These are phyloP conservation scores for Physocephala rufipes DNA, from an alignment of 2,888 invertebrate species.

Conservation along the genomic window DNA sequence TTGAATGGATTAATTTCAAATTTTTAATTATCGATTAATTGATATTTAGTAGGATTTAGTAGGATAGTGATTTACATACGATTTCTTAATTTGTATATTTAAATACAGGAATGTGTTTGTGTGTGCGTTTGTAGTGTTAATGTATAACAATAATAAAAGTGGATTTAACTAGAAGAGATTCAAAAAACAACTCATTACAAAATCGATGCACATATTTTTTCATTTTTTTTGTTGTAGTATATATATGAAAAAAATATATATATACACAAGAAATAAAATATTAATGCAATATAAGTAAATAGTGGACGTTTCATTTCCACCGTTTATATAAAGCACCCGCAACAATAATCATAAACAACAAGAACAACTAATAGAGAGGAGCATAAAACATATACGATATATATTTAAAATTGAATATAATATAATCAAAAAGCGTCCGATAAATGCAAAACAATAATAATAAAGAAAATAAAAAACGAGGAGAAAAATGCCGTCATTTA, in stretches of 20 bases:
- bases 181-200: constrained; percentile 55
- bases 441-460: constrained; percentile 20
- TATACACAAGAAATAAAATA: constrained; percentile 36
- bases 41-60: too few relatives aligned
- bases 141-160: constrained; percentile 8
- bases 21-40: too few relatives aligned
- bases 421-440: constrained; percentile 2
- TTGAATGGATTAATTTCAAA: too few relatives aligned
- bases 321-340: not conserved
- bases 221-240: constrained; percentile 37
- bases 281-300: constrained; percentile 46
- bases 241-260: constrained; percentile 9
- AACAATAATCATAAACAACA: constrained; percentile 9
- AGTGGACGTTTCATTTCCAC: constrained; percentile 34
- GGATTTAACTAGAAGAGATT: constrained; percentile 13
- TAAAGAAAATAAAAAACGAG: too few relatives aligned
- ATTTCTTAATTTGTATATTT: too few relatives aligned
- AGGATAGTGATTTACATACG: too few relatives aligned
- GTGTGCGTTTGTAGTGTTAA: constrained; percentile 1
- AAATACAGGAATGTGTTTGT: too few relatives aligned
- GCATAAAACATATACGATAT: not conserved
- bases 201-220: constrained; percentile 58
- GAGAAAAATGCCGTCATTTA: constrained; percentile 34
- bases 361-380: constrained; percentile 9
- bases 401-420: constrained; percentile 8